These are phyloP conservation scores for Unio pictorum DNA, from an alignment of 2,888 invertebrate species.

Conservation along the genomic window DNA sequence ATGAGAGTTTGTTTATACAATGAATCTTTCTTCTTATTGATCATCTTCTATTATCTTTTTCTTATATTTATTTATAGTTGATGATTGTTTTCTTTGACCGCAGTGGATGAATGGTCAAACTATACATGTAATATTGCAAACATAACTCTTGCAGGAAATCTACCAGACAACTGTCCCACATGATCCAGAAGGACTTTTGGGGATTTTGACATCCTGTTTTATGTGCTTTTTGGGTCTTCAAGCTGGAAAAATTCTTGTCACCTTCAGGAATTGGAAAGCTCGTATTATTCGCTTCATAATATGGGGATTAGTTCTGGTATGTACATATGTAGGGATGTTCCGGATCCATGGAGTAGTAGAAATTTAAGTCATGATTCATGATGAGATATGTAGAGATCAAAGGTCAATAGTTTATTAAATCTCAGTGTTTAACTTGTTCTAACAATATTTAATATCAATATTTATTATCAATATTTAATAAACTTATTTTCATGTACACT, in stretches of 20 bases:
- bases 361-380: no score
- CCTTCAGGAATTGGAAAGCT: slow-evolving; percentile 56
- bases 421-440: no score
- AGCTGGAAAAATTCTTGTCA: slow-evolving; percentile 83
- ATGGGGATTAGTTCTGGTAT: slow-evolving; percentile 77
- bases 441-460: no score
- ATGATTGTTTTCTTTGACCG: not conserved
- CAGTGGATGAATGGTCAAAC: not conserved
- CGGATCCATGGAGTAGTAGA: no score
- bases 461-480: no score
- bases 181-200: slow-evolving; percentile 91
- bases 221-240: slow-evolving; percentile 72
- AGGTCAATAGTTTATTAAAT: no score
- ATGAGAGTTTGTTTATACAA: no score
- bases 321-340: slow-evolving; percentile 7
- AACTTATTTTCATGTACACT: no score
- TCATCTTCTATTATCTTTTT: not conserved
- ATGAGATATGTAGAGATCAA: no score
- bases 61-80: not conserved
- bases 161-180: slow-evolving; percentile 77
- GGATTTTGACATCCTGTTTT: slow-evolving; percentile 73
- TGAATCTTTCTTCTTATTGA: not conserved
- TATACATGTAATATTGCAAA: no score
- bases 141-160: slow-evolving; percentile 68
- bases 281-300: slow-evolving; percentile 83